phyloP scores from a whole-genome alignment of 1,140 invertebrate species.

The Aleiodes sp. region DNA sequence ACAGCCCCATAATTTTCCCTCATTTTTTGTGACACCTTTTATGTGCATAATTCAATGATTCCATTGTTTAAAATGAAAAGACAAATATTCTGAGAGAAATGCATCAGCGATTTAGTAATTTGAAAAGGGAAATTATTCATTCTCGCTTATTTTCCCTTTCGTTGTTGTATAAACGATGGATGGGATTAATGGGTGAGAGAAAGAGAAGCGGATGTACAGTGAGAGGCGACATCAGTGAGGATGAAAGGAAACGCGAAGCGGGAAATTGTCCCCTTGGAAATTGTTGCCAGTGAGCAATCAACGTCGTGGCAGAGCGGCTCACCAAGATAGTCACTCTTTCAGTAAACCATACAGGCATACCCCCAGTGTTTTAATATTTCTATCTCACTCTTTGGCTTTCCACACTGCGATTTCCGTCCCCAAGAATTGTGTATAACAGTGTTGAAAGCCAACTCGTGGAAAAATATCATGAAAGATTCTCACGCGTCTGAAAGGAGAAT shows the following conservation, averaged over 20 bases:
- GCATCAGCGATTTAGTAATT: too few relatives aligned
- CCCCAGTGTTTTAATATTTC: not conserved
- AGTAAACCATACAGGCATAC: constrained; percentile 5
- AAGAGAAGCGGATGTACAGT: not conserved
- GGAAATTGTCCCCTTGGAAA: constrained; percentile 36
- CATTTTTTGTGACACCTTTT: too few relatives aligned
- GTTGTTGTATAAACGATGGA: not conserved
- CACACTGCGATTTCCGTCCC: constrained; percentile 24
- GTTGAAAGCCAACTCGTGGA: constrained; percentile 31
- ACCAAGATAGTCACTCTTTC: not conserved
- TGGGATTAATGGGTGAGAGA: constrained; percentile 35
- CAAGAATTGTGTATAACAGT: not conserved
- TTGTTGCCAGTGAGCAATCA: constrained; percentile 33
- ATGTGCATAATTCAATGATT: too few relatives aligned
- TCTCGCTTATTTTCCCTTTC: not conserved
- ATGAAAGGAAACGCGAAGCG: constrained; percentile 23
- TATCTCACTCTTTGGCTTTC: constrained; percentile 11
- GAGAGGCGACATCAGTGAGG: constrained; percentile 7
- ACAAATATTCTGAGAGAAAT: too few relatives aligned
- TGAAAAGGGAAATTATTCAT: constrained; percentile 27
- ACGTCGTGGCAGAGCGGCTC: constrained; percentile 23
- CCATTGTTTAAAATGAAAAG: too few relatives aligned
- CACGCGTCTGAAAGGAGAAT: constrained; percentile 36
- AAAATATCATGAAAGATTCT: constrained; percentile 40
- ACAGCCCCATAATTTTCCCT: too few relatives aligned